These are phyloP conservation scores for Empidonax alnorum DNA, from an alignment of 2,113 vertebrate species.

Conservation along the genomic window DNA sequence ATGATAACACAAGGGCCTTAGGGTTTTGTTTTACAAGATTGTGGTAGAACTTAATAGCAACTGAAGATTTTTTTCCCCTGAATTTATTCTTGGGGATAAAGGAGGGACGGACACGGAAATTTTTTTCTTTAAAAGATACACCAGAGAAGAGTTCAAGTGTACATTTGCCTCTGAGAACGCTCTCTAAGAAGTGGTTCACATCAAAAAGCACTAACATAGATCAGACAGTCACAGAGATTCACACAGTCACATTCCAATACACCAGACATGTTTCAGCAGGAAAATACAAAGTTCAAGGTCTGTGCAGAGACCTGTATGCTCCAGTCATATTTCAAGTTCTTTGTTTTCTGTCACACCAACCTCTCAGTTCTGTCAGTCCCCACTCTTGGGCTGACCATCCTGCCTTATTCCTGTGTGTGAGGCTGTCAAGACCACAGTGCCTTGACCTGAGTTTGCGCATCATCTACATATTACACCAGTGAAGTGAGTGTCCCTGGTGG, in stretches of 20 bases:
- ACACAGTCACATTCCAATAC: neutral
- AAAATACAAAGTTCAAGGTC: neutral
- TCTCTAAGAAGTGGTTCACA: neutral
- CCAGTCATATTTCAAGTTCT: neutral
- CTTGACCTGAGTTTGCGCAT: neutral
- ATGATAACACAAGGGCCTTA: neutral
- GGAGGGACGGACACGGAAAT: accelerated
- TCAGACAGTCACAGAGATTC: neutral
- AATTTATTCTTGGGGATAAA: neutral
- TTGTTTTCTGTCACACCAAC: accelerated
- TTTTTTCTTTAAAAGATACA: neutral
- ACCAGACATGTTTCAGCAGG: neutral
- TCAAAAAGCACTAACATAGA: neutral
- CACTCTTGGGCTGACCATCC: neutral
- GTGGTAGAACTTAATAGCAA: neutral
- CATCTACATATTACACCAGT: accelerated
- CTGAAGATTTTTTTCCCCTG: neutral
- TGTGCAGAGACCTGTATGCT: neutral
- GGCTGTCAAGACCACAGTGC: no score
- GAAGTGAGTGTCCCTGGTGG: no score
- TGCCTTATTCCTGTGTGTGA: neutral
- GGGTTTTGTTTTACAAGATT: neutral
- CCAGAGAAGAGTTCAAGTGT: neutral
- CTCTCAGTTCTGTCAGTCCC: neutral
- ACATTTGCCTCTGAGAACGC: accelerated